A percentile compares a stretch with the other conserved stretches of the same genome.
phyloP scores from a whole-genome alignment of 1,140 invertebrate species.

The Hesperophylax magnus region DNA sequence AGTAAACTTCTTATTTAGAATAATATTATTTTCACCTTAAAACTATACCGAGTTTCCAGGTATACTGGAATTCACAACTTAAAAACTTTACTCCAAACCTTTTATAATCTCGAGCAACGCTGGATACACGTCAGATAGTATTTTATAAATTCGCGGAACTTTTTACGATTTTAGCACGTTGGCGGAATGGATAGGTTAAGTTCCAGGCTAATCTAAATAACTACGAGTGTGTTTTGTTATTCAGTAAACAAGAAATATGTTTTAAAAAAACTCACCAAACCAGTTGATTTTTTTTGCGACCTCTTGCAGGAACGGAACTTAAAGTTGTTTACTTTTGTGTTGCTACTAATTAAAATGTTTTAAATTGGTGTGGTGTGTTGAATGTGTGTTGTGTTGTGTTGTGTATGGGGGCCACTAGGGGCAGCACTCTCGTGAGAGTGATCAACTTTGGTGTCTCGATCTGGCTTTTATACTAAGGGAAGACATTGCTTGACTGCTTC shows the following conservation, averaged over 20 bases:
- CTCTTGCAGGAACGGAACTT: not conserved
- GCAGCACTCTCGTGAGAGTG: constrained; percentile 24
- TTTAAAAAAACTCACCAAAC: constrained; percentile 30
- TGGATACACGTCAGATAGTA: too few relatives aligned
- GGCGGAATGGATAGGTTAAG: too few relatives aligned
- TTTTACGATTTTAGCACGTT: too few relatives aligned
- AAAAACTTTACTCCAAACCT: too few relatives aligned
- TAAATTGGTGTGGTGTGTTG: not conserved
- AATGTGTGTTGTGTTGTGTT: constrained; percentile 4
- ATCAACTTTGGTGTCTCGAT: too few relatives aligned
- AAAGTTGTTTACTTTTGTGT: not conserved
- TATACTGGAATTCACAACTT: too few relatives aligned
- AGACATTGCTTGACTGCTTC: not conserved
- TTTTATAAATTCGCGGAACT: too few relatives aligned
- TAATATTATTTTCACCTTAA: too few relatives aligned
- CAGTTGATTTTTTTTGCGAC: constrained; percentile 8
- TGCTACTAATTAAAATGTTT: not conserved
- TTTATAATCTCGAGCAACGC: too few relatives aligned
- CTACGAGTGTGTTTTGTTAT: not conserved
- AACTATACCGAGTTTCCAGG: too few relatives aligned
- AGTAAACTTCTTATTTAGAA: too few relatives aligned
- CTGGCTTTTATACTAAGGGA: constrained; percentile 28
- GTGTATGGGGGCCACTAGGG: not conserved
- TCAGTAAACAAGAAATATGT: constrained; percentile 11
- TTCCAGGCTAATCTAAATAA: too few relatives aligned